Evolutionary conservation across 2,113 vertebrate species (phyloP), one percentile per base, ranked within the genome.

Genomic region (Semicossyphus pulcher): DNA sequence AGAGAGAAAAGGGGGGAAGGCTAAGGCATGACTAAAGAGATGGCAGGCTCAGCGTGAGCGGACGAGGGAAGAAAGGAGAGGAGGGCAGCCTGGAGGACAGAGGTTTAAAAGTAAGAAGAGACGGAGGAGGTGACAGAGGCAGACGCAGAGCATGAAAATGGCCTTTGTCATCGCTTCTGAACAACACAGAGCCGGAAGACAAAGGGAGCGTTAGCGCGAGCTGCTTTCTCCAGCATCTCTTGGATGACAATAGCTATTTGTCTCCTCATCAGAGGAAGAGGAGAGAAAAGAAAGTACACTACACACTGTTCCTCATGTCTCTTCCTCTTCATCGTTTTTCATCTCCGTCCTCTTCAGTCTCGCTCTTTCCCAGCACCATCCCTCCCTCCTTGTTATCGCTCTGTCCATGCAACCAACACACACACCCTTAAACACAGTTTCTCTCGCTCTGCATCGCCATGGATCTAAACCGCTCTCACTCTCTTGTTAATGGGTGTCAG

Each of bases 81-180:
- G 67, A 80, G 68, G 79, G 60, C 71, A 64, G 65, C 65, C 25
- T 34, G 71, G 69, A 76, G 76, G 69, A 81, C 74, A 62, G 59
- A 26, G 70, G 78, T 78, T 81, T 70, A 42, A 69, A 83, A 76
- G 76, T 49, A 48, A 80, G 54, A 72, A 58, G 60, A 62, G 65
- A 71, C 53, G 72, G 53, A 71, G 72, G 84, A 41, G 76, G 70
- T 42, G 80, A 81, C 76, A 34, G 78, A 86, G 72, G 79, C 56
- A 66, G 77, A 84, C 58, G 72, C 72, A 32, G 85, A 84, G 85
- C 74, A 70, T 86, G 80, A 88, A 84, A 92, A 90, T 80, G 86
- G 72, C 83, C 86, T 88, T 91, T 93, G 91, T 92, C 87, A 69
- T 88, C 47, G 29, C 68, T 76, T 72, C 85, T 83, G 72, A 65